Conservation (phyloP, 2,888 invertebrate genomes). For the Timema podura region DNA sequence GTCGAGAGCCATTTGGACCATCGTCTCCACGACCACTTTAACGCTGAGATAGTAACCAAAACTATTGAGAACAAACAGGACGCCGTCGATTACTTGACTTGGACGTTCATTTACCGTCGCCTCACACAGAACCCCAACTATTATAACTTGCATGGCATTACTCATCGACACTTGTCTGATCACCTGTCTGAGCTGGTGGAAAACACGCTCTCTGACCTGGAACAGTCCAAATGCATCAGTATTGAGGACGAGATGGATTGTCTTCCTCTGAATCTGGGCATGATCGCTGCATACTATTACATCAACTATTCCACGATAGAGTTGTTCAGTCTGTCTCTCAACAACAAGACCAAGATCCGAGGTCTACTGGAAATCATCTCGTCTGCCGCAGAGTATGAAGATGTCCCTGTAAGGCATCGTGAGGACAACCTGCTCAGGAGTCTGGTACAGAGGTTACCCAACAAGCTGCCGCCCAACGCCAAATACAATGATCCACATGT, state of each 20-base stretch:
- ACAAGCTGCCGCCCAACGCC: constrained; percentile 60
- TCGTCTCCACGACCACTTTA: constrained; percentile 97
- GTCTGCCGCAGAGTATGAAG: constrained; percentile 94
- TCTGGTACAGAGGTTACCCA: constrained; percentile 55
- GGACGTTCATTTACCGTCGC: constrained; percentile 96
- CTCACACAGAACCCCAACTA: constrained; percentile 99
- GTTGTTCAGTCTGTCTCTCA: constrained; percentile 93
- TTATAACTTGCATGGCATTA: constrained; percentile 95
- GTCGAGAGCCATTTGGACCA: constrained; percentile 98
- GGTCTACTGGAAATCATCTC: constrained; percentile 97
- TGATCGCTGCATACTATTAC: constrained; percentile 99
- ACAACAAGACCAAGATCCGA: constrained; percentile 95
- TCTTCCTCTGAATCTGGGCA: constrained; percentile 93
- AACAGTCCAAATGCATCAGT: constrained; percentile 95
- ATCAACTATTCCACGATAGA: constrained; percentile 99
- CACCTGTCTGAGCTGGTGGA: constrained; percentile 98
- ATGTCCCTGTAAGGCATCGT: constrained; percentile 88
- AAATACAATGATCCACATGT: constrained; percentile 96
- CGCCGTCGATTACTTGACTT: constrained; percentile 98
- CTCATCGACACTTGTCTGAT: constrained; percentile 95
- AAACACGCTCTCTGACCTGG: constrained; percentile 87
- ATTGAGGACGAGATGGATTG: constrained; percentile 98
- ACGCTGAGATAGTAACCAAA: constrained; percentile 99
- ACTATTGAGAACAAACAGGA: constrained; percentile 99
- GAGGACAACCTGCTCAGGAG: constrained; percentile 83